phyloP scores from a whole-genome alignment of 2,113 vertebrate genomes.

The Rhea americana region DNA sequence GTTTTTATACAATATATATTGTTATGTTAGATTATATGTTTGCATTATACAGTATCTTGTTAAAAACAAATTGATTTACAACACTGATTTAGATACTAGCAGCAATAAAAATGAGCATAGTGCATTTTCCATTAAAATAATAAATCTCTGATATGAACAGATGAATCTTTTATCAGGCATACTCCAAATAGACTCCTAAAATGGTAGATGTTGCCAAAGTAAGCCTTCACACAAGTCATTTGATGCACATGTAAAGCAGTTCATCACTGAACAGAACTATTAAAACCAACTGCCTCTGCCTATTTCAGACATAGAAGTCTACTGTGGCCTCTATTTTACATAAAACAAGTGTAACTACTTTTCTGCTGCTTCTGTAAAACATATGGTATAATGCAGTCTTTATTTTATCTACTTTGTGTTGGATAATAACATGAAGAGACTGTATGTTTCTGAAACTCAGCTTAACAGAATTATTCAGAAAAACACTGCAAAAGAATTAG shows the following conservation, averaged over 20 bases:
- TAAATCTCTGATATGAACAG: not conserved
- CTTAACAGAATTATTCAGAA: not conserved
- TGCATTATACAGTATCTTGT: not conserved
- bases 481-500: not conserved
- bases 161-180: not conserved
- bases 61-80: constrained; percentile 2
- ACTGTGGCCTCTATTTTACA: not conserved
- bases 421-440: not conserved
- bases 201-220: not conserved
- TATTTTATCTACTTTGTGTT: not conserved
- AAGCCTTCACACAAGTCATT: not conserved
- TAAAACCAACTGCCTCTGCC: not conserved
- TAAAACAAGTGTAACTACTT: not conserved
- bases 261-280: not conserved
- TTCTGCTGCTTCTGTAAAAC: not conserved
- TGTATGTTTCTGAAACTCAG: not conserved
- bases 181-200: not conserved
- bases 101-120: not conserved
- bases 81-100: not conserved
- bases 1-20: no score
- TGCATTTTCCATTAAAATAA: not conserved
- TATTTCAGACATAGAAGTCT: not conserved
- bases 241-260: not conserved
- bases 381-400: not conserved
- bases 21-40: not conserved